Evolutionary conservation across 2,113 vertebrate genomes (phyloP).

Genomic region (Microcebus ravelobensis): DNA sequence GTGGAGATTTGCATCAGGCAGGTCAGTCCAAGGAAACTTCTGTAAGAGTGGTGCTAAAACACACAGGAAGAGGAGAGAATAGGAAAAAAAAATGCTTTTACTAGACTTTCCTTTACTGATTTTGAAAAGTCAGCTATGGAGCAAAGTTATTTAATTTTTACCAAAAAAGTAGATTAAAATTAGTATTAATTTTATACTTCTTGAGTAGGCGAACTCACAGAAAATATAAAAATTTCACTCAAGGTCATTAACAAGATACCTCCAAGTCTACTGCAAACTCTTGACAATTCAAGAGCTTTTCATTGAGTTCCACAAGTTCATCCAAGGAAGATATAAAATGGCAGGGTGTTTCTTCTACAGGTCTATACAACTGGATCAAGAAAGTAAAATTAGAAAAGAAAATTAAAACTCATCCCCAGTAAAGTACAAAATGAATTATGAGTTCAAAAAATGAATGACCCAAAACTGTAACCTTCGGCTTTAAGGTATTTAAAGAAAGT

Average conservation of each 20-base stretch:
- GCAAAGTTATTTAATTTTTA: not conserved
- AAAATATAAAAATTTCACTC: not conserved
- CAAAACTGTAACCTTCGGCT: not conserved
- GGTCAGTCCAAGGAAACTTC: constrained; percentile 95
- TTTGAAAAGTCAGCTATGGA: not conserved
- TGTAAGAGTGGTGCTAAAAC: constrained; percentile 95
- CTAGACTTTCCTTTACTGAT: not conserved
- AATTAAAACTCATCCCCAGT: too few species aligned
- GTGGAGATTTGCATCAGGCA: constrained; percentile 98
- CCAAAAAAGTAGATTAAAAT: not conserved
- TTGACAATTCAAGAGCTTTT: constrained; percentile 89
- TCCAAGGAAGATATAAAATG: constrained; percentile 91
- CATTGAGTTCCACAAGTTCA: constrained; percentile 92
- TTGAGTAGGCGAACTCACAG: not conserved
- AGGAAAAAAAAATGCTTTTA: rapidly evolving
- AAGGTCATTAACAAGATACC: constrained; percentile 82
- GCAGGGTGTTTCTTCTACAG: constrained; percentile 88
- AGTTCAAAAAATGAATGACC: not conserved
- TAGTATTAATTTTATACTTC: not conserved
- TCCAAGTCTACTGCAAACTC: constrained; percentile 97
- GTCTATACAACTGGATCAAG: constrained; percentile 87
- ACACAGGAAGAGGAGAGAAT: rapidly evolving
- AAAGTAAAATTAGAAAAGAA: not conserved
- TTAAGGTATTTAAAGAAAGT: not conserved
- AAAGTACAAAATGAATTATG: not conserved